Base-by-base conservation (phyloP, 2,797 vertebrate genomes). In the Tinamus major region DNA sequence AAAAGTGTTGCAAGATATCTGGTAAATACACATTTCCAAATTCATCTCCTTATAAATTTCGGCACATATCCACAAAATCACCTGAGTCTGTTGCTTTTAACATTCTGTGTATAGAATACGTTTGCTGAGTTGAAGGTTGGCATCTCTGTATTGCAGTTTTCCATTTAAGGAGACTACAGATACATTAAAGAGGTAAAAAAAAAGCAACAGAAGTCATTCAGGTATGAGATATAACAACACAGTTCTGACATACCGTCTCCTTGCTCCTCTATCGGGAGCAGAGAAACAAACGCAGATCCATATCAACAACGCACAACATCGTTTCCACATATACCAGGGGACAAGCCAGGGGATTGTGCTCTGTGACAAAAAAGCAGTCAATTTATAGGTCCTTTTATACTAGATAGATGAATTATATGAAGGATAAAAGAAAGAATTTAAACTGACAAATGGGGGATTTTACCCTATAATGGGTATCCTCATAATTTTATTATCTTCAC, bases 191-290 rank as follows among this genome's bases (percentile, higher is more conserved):
- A 67, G 27, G 17, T 58, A 89, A 78, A 70, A 51, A 7, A 70
- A 51, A 7, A 85, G 27, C 17, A 80, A 80, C 24, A 41, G 62
- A 79, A 59, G 8, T 42, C 35, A 56, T 76, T 86, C 29, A 59
- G 61, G 31, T 53, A 8, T 51, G 35, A 86, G 64, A 63, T 70
- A 46, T 39, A 55, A 79, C 29, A 20, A 9, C 2, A 0, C 9
- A 61, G 15, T 44, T 88, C 0, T 0, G 27, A 31, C 61, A 9
- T 26, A 58, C 39, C 8, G 0, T 72, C 2, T 0, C 12, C 87
- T 59, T 69, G 7, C 4, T 26, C 44, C 31, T 46, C 19, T 80
- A 55, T 61, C 5, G 58, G 6, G 5, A 81, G 20, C 31, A 77
- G 13, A 90, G 55, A 83, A 70, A 39, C 49, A 81, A 51, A 92